Evolutionary conservation across 2,888 invertebrate genomes (phyloP), one percentile per base, ranked within the genome.

Genomic region (Hydraecia micacea): DNA sequence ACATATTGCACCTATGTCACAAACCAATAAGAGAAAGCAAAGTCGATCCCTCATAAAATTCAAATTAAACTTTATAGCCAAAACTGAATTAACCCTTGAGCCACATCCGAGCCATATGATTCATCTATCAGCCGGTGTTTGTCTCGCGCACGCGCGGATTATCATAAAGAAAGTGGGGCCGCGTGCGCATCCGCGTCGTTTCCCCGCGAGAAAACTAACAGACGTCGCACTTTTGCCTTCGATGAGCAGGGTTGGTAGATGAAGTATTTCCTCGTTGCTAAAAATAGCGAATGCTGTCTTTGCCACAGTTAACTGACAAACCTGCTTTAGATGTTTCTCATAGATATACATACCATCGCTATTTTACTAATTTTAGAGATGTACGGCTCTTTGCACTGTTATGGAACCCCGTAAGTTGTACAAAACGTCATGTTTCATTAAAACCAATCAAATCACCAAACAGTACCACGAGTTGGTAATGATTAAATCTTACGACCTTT

Each of bases 161-260:
- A 93, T 90, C 94, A 94, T 95, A 94, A 93, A 94, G 95, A 95
- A 95, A 95, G 95, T 93, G 91, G 90, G 92, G 89, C 88, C 90
- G 81, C 52, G 85, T 84, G 86, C 85, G 83, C 87, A 85, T 82
- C 85, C 85, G 85, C 75, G 69, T 75, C 74, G 79, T 80, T 86
- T 84, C 73, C 80, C 83, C 68, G 72, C 82, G 79, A 86, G 90
- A 89, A 89, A 89, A 87, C 85, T 58, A 42, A 77, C 68, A 81
- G 75, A 74, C 74, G 77, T 79, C 86, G 87, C 89, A 90, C 91
- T 91, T 87, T 90, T 91, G 87, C 88, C 89, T 89, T 90, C 83
- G 63, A 85, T 67, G 67, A 67, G n/a, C 71, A 69, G 69, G 79
- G 81, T 18, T 77, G 69, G 5, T 73, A n/a, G 15, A 46, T 18